phyloP scores from a whole-genome alignment of 2,888 invertebrate genomes.

The Polydrusus cervinus region DNA sequence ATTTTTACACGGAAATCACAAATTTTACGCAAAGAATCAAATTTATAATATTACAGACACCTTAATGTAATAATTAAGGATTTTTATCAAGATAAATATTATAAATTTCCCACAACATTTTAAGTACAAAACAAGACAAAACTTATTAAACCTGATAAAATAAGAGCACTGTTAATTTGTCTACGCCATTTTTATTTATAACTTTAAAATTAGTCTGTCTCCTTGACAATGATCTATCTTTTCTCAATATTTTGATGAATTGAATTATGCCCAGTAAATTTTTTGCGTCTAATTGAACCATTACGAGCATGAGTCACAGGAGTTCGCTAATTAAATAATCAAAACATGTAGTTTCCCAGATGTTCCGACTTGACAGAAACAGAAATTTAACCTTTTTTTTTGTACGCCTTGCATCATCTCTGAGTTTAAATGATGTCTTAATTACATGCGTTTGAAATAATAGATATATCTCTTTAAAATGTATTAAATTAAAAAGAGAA shows the following conservation, averaged over 20 bases:
- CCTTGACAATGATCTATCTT: conserved; percentile 47
- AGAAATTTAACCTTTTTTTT: conserved; percentile 32
- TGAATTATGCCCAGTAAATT: conserved; percentile 28
- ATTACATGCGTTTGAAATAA: conserved; percentile 24
- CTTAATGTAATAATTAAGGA: too few relatives aligned
- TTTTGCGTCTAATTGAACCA: conserved; percentile 43
- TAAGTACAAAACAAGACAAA: neutral
- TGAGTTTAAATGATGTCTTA: conserved; percentile 25
- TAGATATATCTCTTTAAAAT: conserved; percentile 5
- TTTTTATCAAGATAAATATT: too few relatives aligned
- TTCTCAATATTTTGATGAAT: conserved; percentile 45
- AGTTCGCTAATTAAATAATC: conserved; percentile 37
- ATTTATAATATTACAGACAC: too few relatives aligned
- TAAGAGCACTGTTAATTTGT: neutral
- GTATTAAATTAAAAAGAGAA: neutral
- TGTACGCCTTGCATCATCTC: conserved; percentile 31
- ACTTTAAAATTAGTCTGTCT: conserved; percentile 13
- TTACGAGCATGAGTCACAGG: conserved; percentile 30
- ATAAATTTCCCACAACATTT: too few relatives aligned
- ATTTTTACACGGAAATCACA: too few relatives aligned
- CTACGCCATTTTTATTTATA: conserved; percentile 38
- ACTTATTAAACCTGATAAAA: neutral
- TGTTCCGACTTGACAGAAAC: conserved; percentile 30
- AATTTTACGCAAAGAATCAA: too few relatives aligned
- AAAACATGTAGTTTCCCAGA: conserved; percentile 40